These are phyloP conservation scores for Drosophila lowei DNA, from an alignment of 1,140 invertebrate species.

Conservation along the genomic window DNA sequence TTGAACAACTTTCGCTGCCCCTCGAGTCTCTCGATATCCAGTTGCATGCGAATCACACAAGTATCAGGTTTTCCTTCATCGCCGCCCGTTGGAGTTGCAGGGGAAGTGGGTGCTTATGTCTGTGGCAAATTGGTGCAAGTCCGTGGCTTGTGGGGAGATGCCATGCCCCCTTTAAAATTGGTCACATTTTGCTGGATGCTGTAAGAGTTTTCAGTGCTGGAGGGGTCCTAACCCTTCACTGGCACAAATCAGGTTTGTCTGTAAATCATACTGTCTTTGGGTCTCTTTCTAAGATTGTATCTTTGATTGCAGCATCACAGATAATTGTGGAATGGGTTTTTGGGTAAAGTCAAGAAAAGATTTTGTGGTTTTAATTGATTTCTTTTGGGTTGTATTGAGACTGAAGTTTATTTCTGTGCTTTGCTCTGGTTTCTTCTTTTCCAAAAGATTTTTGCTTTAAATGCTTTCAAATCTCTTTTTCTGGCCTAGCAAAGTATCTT, in stretches of 20 bases:
- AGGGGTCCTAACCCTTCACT: too few relatives aligned
- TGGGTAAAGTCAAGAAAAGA: too few relatives aligned
- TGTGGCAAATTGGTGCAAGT: slow-evolving; percentile 10
- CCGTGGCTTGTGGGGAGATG: background rate
- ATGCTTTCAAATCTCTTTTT: too few relatives aligned
- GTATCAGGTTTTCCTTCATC: slow-evolving; percentile 33
- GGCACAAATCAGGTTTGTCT: too few relatives aligned
- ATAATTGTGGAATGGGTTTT: background rate
- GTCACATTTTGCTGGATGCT: slow-evolving; percentile 1
- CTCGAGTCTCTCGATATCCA: slow-evolving; percentile 9
- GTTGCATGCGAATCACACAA: slow-evolving; percentile 50
- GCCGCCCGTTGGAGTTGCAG: background rate
- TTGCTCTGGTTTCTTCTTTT: too few relatives aligned
- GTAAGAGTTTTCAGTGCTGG: too few relatives aligned
- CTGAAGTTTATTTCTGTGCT: too few relatives aligned
- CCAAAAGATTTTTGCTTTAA: too few relatives aligned
- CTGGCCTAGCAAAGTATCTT: too few relatives aligned
- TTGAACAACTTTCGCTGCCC: slow-evolving; percentile 62
- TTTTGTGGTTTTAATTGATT: background rate
- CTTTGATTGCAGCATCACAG: too few relatives aligned
- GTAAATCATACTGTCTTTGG: slow-evolving; percentile 23
- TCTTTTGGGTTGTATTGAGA: background rate
- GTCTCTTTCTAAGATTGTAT: slow-evolving; percentile 15
- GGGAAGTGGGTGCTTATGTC: slow-evolving; percentile 37
- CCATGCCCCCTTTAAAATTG: background rate